Evolutionary conservation across 2,888 invertebrate species (phyloP).

Genomic region (Acronicta psi): DNA sequence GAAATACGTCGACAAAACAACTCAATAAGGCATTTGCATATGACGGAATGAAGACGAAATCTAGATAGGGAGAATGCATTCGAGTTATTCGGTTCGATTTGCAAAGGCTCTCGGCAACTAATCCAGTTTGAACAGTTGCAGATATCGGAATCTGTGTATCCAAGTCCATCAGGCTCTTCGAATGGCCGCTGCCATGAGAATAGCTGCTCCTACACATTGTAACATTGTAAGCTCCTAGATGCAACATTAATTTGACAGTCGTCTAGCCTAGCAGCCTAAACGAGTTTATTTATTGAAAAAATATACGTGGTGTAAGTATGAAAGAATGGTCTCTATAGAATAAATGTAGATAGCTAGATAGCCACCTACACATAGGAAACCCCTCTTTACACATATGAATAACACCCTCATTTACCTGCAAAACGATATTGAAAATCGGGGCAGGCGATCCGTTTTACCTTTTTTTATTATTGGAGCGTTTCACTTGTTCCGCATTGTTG

Average conservation of each 20-base stretch:
- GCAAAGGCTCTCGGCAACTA: constrained; percentile 66
- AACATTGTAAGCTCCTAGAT: constrained; percentile 57
- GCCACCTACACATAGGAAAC: constrained; percentile 64
- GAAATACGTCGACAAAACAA: constrained; percentile 15
- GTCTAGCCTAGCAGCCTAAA: too few relatives aligned
- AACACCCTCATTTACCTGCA: constrained; percentile 78
- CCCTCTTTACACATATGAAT: constrained; percentile 77
- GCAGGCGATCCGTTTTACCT: constrained; percentile 76
- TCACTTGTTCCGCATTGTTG: constrained; percentile 84
- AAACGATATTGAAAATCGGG: constrained; percentile 81
- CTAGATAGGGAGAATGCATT: constrained; percentile 53
- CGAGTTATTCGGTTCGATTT: constrained; percentile 61
- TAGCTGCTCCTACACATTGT: constrained; percentile 64
- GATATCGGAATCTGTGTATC: constrained; percentile 67
- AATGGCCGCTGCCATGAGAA: constrained; percentile 59
- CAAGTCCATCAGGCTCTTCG: constrained; percentile 64
- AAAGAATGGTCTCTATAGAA: constrained; percentile 56
- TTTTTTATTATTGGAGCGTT: constrained; percentile 81
- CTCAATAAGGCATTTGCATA: constrained; percentile 34
- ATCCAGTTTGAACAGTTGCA: constrained; percentile 68
- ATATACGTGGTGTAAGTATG: constrained; percentile 42
- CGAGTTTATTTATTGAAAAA: too few relatives aligned
- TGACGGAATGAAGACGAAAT: constrained; percentile 50
- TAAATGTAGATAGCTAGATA: constrained; percentile 60
- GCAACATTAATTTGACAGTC: constrained; percentile 56